These are phyloP conservation scores for Apaloderma vittatum DNA, from an alignment of 2,113 vertebrate genomes.

Conservation along the genomic window DNA sequence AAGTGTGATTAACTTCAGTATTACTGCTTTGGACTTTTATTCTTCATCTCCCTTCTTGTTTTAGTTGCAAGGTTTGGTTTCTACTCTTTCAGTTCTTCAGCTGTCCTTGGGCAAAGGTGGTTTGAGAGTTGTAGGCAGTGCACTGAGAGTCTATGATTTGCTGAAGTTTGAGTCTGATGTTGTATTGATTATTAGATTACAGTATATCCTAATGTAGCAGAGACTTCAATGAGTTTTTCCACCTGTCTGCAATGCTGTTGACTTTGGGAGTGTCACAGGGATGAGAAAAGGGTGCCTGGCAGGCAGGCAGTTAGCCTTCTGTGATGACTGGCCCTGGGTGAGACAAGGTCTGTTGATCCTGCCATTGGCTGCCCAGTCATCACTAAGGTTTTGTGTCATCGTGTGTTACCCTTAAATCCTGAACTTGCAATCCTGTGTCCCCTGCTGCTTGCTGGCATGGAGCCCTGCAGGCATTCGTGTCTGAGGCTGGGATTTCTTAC, in stretches of 20 bases:
- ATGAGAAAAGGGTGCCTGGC: neutral
- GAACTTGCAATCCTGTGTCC: rapidly evolving
- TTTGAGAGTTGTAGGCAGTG: neutral
- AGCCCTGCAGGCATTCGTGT: neutral
- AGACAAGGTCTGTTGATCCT: neutral
- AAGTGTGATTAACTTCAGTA: neutral
- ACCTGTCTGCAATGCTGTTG: neutral
- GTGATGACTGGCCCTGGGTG: neutral
- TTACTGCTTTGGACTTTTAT: neutral
- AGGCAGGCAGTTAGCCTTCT: neutral
- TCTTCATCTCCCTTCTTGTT: neutral
- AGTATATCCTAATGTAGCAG: rapidly evolving
- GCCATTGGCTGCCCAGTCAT: rapidly evolving
- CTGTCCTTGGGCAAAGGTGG: neutral
- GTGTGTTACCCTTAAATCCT: neutral
- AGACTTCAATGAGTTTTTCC: neutral
- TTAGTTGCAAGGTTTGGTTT: neutral
- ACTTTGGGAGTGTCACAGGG: neutral
- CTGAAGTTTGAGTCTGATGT: neutral
- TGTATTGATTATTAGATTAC: neutral
- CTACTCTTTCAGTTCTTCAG: neutral
- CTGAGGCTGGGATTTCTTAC: neutral
- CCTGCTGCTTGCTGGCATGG: neutral
- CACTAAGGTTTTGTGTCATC: neutral
- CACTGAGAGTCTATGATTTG: neutral